These are phyloP conservation scores for Jacana jacana DNA, from an alignment of 2,113 vertebrate species.

Conservation along the genomic window DNA sequence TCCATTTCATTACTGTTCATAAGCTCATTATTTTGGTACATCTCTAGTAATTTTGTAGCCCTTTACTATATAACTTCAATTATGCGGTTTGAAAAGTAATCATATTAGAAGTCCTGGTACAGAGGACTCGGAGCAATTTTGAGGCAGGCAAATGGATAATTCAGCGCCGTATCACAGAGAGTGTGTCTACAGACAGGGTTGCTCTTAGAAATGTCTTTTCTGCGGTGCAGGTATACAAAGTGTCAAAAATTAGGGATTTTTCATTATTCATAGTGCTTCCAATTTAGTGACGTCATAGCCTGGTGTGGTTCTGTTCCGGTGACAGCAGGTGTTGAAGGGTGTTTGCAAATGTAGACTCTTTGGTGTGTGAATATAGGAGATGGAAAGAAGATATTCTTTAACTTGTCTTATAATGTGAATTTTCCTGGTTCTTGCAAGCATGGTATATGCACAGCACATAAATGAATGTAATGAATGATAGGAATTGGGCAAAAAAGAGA, in stretches of 20 bases:
- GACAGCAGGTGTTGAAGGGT: neutral
- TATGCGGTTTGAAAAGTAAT: neutral
- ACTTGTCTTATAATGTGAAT: neutral
- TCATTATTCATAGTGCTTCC: neutral
- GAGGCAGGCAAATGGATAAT: neutral
- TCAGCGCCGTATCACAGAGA: neutral
- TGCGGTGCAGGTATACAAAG: neutral
- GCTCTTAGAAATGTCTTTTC: neutral
- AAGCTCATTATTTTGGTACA: constrained; percentile 23
- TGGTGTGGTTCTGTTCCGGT: neutral
- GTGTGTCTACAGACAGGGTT: neutral
- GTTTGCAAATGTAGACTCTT: neutral
- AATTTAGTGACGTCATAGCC: neutral
- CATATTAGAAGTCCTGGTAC: neutral
- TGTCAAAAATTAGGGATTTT: neutral
- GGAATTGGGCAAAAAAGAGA: neutral
- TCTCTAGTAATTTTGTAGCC: constrained; percentile 4
- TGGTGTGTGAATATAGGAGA: neutral
- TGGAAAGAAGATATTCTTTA: neutral
- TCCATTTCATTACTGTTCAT: constrained; percentile 25
- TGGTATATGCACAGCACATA: neutral
- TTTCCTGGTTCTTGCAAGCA: neutral
- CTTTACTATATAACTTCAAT: constrained; percentile 18
- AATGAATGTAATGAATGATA: neutral
- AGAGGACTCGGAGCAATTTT: neutral